Evolutionary conservation across 2,888 invertebrate genomes (phyloP).

Genomic region (Catocala fraxini): DNA sequence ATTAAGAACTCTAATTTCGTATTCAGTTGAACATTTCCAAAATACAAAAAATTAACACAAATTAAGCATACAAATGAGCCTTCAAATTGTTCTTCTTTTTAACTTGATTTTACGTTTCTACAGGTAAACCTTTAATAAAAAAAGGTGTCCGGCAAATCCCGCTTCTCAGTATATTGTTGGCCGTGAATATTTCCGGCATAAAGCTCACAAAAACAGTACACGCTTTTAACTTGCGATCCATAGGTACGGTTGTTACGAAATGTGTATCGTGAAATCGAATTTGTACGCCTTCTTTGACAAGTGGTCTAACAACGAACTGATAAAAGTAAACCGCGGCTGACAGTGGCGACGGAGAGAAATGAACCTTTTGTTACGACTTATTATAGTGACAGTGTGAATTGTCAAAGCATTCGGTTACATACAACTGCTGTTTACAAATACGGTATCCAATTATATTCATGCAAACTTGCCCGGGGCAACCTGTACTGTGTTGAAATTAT

Average conservation of each 20-base stretch:
- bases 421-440: neutral
- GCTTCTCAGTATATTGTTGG: constrained; percentile 26
- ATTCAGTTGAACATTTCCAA: no score
- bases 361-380: constrained; percentile 1
- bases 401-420: neutral
- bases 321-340: constrained; percentile 12
- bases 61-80: neutral
- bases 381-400: constrained; percentile 7
- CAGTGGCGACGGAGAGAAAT: constrained; percentile 19
- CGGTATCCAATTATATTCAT: neutral
- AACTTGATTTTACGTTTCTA: neutral
- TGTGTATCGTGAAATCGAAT: constrained; percentile 71
- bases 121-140: neutral
- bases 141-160: constrained; percentile 8
- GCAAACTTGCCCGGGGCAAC: no score
- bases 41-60: constrained; percentile 16
- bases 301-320: constrained; percentile 22
- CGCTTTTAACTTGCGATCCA: constrained; percentile 47
- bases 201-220: constrained; percentile 40
- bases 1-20: no score
- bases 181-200: constrained; percentile 47
- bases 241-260: constrained; percentile 65
- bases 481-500: no score
- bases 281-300: constrained; percentile 41
- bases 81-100: no score